Conservation (phyloP, 2,888 invertebrate genomes). For the Cataglyphis cursor region DNA sequence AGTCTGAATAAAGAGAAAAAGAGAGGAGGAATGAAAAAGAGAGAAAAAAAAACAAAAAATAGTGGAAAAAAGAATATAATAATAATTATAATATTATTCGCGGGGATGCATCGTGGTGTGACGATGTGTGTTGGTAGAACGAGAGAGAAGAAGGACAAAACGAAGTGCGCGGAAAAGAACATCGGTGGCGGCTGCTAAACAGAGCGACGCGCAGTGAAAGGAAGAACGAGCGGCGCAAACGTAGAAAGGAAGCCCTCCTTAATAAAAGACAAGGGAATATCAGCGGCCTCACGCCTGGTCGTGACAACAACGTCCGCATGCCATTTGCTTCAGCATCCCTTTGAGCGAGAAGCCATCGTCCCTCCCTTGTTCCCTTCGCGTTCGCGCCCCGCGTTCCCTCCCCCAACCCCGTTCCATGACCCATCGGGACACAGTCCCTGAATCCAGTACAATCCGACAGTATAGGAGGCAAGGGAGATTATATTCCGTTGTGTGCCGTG, state of each 20-base stretch:
- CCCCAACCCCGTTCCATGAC: slow-evolving; percentile 45
- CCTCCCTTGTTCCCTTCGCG: slow-evolving; percentile 64
- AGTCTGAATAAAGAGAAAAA: slow-evolving; percentile 46
- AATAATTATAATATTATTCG: slow-evolving; percentile 59
- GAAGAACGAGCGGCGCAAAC: slow-evolving; percentile 39
- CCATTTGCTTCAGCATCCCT: slow-evolving; percentile 75
- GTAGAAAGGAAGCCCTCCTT: slow-evolving; percentile 54
- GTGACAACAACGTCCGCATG: slow-evolving; percentile 70
- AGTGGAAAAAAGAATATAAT: background rate
- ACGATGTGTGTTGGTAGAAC: slow-evolving; percentile 15
- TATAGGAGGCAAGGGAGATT: slow-evolving; percentile 47
- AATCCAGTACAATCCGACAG: slow-evolving; percentile 59
- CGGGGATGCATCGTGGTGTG: slow-evolving; percentile 25
- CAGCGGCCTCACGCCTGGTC: slow-evolving; percentile 72
- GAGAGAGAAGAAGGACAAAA: slow-evolving; percentile 22
- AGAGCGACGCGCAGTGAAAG: slow-evolving; percentile 32
- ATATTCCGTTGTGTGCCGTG: slow-evolving; percentile 68
- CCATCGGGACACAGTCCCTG: slow-evolving; percentile 55
- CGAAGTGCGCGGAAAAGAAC: slow-evolving; percentile 45
- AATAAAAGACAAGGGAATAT: slow-evolving; percentile 72
- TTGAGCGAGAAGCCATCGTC: slow-evolving; percentile 72
- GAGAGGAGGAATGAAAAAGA: slow-evolving; percentile 33
- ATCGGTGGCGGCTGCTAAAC: slow-evolving; percentile 32
- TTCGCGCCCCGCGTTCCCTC: slow-evolving; percentile 65
- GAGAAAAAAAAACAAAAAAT: slow-evolving; percentile 40